Evolutionary conservation across 2,888 invertebrate species (phyloP).

Genomic region (Chaetogeoica ovagalla): DNA sequence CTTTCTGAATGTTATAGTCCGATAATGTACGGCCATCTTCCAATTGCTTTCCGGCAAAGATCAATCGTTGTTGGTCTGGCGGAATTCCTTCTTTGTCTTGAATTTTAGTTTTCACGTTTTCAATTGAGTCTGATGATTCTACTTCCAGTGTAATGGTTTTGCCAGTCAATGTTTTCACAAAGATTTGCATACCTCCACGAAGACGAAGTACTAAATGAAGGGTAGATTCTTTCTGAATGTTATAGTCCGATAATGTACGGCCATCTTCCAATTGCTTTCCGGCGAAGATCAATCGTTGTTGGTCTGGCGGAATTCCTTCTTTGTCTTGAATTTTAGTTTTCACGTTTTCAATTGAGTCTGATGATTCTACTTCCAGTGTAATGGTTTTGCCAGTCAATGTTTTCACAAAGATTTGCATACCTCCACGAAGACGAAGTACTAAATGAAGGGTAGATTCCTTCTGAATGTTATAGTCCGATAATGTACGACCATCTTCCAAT

Average conservation of each 20-base stretch:
- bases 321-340: slow-evolving; percentile 65
- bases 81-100: slow-evolving; percentile 61
- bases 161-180: slow-evolving; percentile 62
- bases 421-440: slow-evolving; percentile 59
- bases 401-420: slow-evolving; percentile 69
- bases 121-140: slow-evolving; percentile 68
- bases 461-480: slow-evolving; percentile 66
- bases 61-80: slow-evolving; percentile 62
- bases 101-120: slow-evolving; percentile 67
- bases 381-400: slow-evolving; percentile 63
- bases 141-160: slow-evolving; percentile 61
- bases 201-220: slow-evolving; percentile 63
- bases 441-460: slow-evolving; percentile 65
- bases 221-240: slow-evolving; percentile 65
- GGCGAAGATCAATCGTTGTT: slow-evolving; percentile 62
- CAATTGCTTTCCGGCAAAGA: slow-evolving; percentile 66
- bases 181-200: slow-evolving; percentile 84
- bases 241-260: slow-evolving; percentile 64
- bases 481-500: slow-evolving; percentile 59
- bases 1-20: slow-evolving; percentile 66
- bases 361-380: slow-evolving; percentile 62
- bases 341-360: slow-evolving; percentile 69
- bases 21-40: slow-evolving; percentile 66
- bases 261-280: slow-evolving; percentile 61
- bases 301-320: slow-evolving; percentile 60